Evolutionary conservation across 2,113 vertebrate genomes (phyloP), one percentile per base, ranked within the genome.

Genomic region (Emydura subglobosa): DNA sequence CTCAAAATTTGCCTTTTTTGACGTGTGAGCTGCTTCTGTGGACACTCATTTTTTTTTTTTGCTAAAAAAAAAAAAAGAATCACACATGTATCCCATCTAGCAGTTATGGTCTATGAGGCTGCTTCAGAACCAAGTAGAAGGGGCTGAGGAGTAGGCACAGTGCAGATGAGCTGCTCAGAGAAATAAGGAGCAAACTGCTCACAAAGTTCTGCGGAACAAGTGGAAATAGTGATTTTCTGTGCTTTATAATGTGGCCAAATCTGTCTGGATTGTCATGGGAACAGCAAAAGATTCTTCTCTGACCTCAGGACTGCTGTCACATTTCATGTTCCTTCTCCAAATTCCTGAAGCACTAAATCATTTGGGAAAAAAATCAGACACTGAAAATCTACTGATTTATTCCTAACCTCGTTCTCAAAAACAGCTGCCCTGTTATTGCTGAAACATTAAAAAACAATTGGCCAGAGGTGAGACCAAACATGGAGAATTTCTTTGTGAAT

Each of bases 321-420:
- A 9, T 90, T 90, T 89, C 49, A 50, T 84, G 4, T 79, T 96
- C 80, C 91, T 49, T 86, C 93, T 89, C 55, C 72, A 86, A 89
- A 92, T 57, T 78, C n/a, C 61, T 89, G 55, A 86, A 22, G 4
- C 88, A 94, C 91, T 42, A 61, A 74, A 85, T 86, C 25, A 19
- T 74, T 72, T 72, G 24, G 22, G 7, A 83, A 34, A 34, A 55
- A 22, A 5, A 72, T 68, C 9, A 44, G 85, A 93, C 21, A 5
- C 27, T 1, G 59, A 51, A 9, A 87, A 7, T 84, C 29, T 91
- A 27, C 3, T 39, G 5, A 11, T 31, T 8, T 65, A 84, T 79
- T 92, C 57, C 78, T 2, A 80, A 50, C 53, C 85, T 92, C 5
- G 78, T 47, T 68, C 21, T 91, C 85, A 19, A 91, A 92, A 87